phyloP scores from a whole-genome alignment of 2,113 vertebrate genomes.

The Coracopsis vasa region DNA sequence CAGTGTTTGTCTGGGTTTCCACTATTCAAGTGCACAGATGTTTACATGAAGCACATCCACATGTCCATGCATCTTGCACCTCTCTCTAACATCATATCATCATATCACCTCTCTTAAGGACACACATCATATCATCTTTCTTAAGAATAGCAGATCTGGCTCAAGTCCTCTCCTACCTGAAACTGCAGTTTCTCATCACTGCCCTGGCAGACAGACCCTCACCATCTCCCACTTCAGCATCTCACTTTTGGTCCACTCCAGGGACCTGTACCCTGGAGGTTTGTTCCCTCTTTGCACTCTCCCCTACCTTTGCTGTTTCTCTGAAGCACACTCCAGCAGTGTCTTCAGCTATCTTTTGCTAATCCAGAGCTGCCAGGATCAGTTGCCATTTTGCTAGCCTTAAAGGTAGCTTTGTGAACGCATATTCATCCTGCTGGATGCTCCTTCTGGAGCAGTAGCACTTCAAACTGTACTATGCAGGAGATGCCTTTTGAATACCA shows the following conservation, averaged over 20 bases:
- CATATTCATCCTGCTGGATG: background rate
- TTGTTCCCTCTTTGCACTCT: background rate
- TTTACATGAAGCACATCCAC: background rate
- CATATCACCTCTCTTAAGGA: background rate
- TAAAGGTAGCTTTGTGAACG: background rate
- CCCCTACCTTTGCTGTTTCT: background rate
- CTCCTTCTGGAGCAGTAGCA: background rate
- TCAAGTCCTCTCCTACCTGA: background rate
- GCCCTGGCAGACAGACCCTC: background rate
- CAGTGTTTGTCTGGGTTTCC: accelerated
- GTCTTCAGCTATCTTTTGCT: background rate
- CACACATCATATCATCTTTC: accelerated
- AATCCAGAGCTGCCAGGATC: background rate
- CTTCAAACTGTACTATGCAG: background rate
- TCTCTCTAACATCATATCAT: background rate
- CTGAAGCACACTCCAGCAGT: background rate
- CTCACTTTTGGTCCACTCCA: accelerated
- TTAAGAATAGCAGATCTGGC: background rate
- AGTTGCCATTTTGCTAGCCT: background rate
- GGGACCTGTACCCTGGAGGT: background rate
- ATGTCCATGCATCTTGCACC: accelerated
- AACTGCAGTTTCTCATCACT: background rate
- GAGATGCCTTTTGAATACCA: background rate
- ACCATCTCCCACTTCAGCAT: background rate
- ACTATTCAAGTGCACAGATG: background rate